Evolutionary conservation across 1,140 invertebrate species (phyloP), one percentile per base, ranked within the genome.

Genomic region (Drosophila asahinai): DNA sequence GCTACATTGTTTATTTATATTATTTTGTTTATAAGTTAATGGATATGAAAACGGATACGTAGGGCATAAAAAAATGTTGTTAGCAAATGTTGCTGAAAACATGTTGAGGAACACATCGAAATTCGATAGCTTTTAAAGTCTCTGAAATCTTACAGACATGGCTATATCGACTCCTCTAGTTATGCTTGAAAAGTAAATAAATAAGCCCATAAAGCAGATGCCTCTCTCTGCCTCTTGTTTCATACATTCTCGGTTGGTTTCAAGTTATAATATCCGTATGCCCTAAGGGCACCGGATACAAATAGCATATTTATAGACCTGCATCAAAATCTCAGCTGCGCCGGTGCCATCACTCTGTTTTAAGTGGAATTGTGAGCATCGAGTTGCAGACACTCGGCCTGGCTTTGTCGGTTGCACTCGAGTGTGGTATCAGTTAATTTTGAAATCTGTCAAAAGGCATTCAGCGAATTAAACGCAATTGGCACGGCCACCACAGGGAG

Each of bases 401-500:
- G 61, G 71, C 71, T 77, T 68, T 72, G 81, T 25, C 27, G 54
- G 55, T 63, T 66, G 77, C 84, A 90, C 68, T 89, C 86, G 73
- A 81, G 86, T 77, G 86, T 86, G 86, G 66, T 55, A 77, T 81
- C 86, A 90, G 81, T 86, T 90, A 89, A 89, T 89, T 89, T 90
- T 89, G 86, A 73, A 86, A 90, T 89, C 86, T 89, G 86, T 89
- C 86, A 89, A 90, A 89, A 90, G 52, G 86, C 86, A 89, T 89
- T 89, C 81, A 80, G 70, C 86, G 78, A 90, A 89, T 89, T 90
- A 89, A 89, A 86, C 86, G 78, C 86, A 89, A 90, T 89, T 90
- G 86, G 74, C 86, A 77, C 61, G 67, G 72, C 68, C 52, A 40
- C 40, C 49, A 19, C 17, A n/a, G 15, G 7, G 38, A 54, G 45